These are phyloP conservation scores for Priapulus caudatus DNA, from an alignment of 2,888 invertebrate species.

Conservation along the genomic window DNA sequence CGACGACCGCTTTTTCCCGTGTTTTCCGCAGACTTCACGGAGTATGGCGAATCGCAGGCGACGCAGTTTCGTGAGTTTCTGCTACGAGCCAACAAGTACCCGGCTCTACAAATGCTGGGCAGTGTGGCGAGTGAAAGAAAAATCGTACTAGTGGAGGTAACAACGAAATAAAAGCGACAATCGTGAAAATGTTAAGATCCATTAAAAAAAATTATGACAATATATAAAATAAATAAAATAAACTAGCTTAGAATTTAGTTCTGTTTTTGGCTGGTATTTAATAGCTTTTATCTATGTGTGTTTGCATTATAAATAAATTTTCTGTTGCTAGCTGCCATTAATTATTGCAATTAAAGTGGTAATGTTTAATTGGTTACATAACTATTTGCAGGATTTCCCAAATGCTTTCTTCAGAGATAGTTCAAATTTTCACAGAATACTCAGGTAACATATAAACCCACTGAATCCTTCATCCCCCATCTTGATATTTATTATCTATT, in stretches of 20 bases:
- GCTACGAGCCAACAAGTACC: constrained; percentile 61
- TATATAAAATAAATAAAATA: too few relatives aligned
- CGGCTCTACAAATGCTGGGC: constrained; percentile 31
- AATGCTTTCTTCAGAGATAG: constrained; percentile 57
- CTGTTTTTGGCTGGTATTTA: too few relatives aligned
- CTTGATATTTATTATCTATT: constrained; percentile 31
- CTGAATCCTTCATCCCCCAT: not conserved
- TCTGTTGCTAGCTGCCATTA: too few relatives aligned
- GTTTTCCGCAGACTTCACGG: constrained; percentile 41
- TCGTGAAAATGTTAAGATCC: too few relatives aligned
- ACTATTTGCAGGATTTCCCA: constrained; percentile 53
- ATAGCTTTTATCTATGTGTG: too few relatives aligned
- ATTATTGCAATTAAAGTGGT: too few relatives aligned
- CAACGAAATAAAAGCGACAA: too few relatives aligned
- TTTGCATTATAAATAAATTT: too few relatives aligned
- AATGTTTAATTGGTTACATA: constrained; percentile 6
- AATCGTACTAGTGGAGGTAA: constrained; percentile 35
- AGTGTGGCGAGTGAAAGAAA: constrained; percentile 21
- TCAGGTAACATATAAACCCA: constrained; percentile 46
- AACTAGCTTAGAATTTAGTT: too few relatives aligned
- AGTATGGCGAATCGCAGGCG: constrained; percentile 45
- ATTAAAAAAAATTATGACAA: too few relatives aligned
- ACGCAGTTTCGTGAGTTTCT: constrained; percentile 62
- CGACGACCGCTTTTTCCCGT: too few relatives aligned
- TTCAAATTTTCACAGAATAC: constrained; percentile 50